Base-by-base conservation (phyloP, 2,888 invertebrate species). In the Macrophya alboannulata region DNA sequence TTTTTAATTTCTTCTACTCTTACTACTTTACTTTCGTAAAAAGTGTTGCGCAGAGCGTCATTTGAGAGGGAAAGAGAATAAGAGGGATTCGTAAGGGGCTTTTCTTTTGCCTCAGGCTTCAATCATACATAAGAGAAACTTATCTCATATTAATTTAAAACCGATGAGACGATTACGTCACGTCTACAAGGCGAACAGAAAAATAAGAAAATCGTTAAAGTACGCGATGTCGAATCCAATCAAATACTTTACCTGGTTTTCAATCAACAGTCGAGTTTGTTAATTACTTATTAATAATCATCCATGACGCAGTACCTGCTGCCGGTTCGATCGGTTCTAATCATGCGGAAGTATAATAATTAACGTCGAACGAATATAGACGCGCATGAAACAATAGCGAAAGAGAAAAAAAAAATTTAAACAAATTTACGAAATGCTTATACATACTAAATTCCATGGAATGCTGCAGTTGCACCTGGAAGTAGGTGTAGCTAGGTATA, bases 81-180 rank as follows among this genome's bases (percentile, higher is more conserved):
- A 37, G 37, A 37, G 68, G 5, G 31, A 68, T 68, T 68, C 6
- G 17, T 37, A 25, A 37, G 37, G 5, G 15, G 37, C 31, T 68
- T 68, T 68, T 68, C 68, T 68, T 37, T 1, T 68, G 68, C 68
- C 68, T 31, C 37, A 37, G 68, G 68, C 68, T 68, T 62, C 9
- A 55, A 1, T 5, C 3, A 4, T 37, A 37, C 37, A 15, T 37
- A 17, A 17, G 37, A 68, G 68, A 68, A 68, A 37, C 68, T 68
- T 37, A 37, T 15, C 17, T 68, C 6, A 37, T 37, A 68, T 68
- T 68, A 37, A 68, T 68, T 68, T 68, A 37, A 68, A 68, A 31
- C 10, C 17, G 21, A 62, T 12, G 25, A 21, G 25, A 37, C 31
- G 37, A 37, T 68, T 31, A 37, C 37, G 15, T 68, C 68, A 68